Percentiles rank a stretch among this genome's conserved stretches.
These are phyloP conservation scores for Apostichopus japonicus DNA, from an alignment of 35 echinoderm and acorn worm genomes.

Conservation along the genomic window DNA sequence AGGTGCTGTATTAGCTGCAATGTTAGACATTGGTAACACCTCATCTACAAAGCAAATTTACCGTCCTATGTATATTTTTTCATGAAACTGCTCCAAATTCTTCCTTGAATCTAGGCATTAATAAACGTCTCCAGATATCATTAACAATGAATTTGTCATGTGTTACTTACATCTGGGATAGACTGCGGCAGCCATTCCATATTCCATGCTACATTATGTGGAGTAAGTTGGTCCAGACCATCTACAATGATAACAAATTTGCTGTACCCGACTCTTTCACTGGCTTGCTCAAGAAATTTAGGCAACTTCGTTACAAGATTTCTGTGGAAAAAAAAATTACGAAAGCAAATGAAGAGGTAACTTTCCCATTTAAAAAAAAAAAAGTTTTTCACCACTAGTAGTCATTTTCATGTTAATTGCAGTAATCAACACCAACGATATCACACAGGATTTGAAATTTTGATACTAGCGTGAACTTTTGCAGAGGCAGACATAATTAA, in stretches of 20 bases:
- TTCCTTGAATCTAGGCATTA: too few relatives aligned
- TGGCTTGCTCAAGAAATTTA: slow-evolving; percentile 82
- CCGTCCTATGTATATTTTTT: too few relatives aligned
- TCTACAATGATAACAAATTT: slow-evolving; percentile 78
- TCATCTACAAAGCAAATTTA: too few relatives aligned
- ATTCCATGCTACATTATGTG: slow-evolving; percentile 67
- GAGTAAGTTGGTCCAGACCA: slow-evolving; percentile 79
- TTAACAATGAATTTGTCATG: too few relatives aligned
- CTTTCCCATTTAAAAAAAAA: neutral
- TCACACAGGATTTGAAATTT: too few relatives aligned
- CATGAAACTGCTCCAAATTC: too few relatives aligned
- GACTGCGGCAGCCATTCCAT: slow-evolving; percentile 92
- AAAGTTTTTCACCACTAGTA: neutral
- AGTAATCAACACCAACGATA: too few relatives aligned
- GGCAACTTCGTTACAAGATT: slow-evolving; percentile 81
- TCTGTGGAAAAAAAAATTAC: slow-evolving; percentile 17
- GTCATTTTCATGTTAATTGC: neutral
- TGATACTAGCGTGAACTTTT: too few relatives aligned
- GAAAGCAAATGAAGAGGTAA: neutral
- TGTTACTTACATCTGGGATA: slow-evolving; percentile 74
- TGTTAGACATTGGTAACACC: too few relatives aligned
- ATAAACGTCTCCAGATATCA: too few relatives aligned
- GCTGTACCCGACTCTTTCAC: neutral
- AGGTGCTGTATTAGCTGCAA: too few relatives aligned
- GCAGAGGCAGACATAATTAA: too few relatives aligned